These are phyloP conservation scores for Pandemis corylana DNA, from an alignment of 2,888 invertebrate species.

Conservation along the genomic window DNA sequence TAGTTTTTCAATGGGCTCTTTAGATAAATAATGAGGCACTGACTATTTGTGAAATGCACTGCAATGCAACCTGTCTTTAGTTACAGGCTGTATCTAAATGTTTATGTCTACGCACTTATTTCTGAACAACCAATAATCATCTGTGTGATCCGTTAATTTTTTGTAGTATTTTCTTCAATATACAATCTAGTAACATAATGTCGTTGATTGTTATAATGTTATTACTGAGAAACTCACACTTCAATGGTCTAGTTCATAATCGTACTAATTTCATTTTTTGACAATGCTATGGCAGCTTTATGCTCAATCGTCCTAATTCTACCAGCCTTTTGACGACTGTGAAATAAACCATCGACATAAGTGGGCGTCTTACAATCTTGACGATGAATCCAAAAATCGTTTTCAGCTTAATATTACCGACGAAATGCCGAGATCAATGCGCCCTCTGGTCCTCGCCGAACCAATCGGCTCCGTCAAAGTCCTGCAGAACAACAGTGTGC, in stretches of 20 bases:
- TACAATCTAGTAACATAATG: too few species aligned
- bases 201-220: too few species aligned
- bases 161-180: too few species aligned
- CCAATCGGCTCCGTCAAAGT: conserved; percentile 79
- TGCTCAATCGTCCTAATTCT: too few species aligned
- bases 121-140: not conserved
- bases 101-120: not conserved
- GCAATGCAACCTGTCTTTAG: not conserved
- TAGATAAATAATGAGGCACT: not conserved
- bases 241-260: too few species aligned
- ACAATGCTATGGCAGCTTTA: too few species aligned
- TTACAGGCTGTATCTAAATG: not conserved
- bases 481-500: conserved; percentile 77
- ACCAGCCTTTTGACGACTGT: too few species aligned
- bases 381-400: not conserved
- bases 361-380: not conserved
- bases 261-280: too few species aligned
- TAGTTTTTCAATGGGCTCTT: too few species aligned
- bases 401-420: conserved; percentile 46
- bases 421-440: conserved; percentile 47
- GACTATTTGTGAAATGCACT: not conserved
- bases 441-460: conserved; percentile 68
- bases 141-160: too few species aligned
- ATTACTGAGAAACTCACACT: too few species aligned
- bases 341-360: too few species aligned